These are phyloP conservation scores for Labeo calbasu DNA, from an alignment of 2,797 vertebrate genomes.

Conservation along the genomic window DNA sequence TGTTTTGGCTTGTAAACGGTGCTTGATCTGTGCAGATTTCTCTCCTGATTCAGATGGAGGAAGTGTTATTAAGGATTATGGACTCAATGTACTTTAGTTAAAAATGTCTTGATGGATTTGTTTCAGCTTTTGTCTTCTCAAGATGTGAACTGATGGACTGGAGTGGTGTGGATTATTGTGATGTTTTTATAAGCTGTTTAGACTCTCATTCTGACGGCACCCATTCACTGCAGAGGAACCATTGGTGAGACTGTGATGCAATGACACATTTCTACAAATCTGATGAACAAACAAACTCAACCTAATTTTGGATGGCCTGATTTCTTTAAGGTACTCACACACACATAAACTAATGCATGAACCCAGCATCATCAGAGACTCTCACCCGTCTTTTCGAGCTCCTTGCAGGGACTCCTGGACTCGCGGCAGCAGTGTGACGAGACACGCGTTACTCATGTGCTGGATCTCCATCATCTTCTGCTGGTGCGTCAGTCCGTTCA, in stretches of 20 bases:
- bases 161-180: too few species aligned
- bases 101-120: too few species aligned
- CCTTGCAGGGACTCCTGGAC: slow-evolving; percentile 85
- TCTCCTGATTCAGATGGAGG: too few species aligned
- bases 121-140: too few species aligned
- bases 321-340: background rate
- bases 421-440: slow-evolving; percentile 89
- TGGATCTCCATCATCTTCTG: slow-evolving; percentile 94
- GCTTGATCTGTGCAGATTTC: too few species aligned
- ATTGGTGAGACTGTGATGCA: background rate
- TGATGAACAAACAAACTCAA: background rate
- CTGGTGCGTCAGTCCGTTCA: slow-evolving; percentile 91
- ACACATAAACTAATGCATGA: background rate
- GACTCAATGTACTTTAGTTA: too few species aligned
- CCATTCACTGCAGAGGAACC: background rate
- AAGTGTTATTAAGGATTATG: too few species aligned
- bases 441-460: slow-evolving; percentile 90
- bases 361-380: background rate
- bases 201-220: background rate
- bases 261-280: background rate
- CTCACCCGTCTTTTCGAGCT: slow-evolving; percentile 64
- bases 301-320: background rate
- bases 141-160: too few species aligned
- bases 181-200: background rate
- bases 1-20: too few species aligned